A percentile compares a stretch with the other conserved stretches of the same genome.
Conservation (phyloP, 1,140 invertebrate species). For the Magallana ariakensis region DNA sequence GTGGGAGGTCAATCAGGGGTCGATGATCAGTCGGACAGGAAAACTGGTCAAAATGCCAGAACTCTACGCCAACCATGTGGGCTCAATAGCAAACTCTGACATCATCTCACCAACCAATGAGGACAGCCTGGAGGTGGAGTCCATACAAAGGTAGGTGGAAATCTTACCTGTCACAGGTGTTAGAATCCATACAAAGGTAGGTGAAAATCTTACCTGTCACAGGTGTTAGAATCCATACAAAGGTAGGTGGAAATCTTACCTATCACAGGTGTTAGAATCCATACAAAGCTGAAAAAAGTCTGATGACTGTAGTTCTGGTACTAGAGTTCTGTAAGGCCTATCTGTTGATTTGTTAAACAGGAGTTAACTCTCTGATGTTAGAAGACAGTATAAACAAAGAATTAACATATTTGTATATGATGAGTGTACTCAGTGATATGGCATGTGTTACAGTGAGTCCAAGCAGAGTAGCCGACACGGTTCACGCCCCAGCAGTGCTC, state of each 20-base stretch:
- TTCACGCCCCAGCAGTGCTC: slow-evolving; percentile 79
- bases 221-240: too few species aligned
- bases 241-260: too few species aligned
- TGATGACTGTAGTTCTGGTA: too few species aligned
- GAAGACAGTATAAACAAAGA: too few species aligned
- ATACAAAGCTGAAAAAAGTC: too few species aligned
- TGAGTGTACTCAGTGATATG: neutral
- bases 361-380: too few species aligned
- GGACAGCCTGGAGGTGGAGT: slow-evolving; percentile 65
- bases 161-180: neutral
- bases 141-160: slow-evolving; percentile 67
- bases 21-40: slow-evolving; percentile 69
- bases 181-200: too few species aligned
- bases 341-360: too few species aligned
- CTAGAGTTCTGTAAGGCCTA: too few species aligned
- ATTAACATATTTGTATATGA: too few species aligned
- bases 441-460: slow-evolving; percentile 48
- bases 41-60: slow-evolving; percentile 74
- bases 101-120: slow-evolving; percentile 55
- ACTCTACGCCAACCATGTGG: slow-evolving; percentile 76
- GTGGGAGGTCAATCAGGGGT: slow-evolving; percentile 78
- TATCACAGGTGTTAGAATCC: too few species aligned
- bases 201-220: too few species aligned
- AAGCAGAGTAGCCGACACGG: slow-evolving; percentile 63
- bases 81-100: slow-evolving; percentile 69